Percentiles rank a stretch among this genome's conserved stretches.
These are phyloP conservation scores for Ptycholaimellus sp. DNA, from an alignment of 2,888 invertebrate species.

Conservation along the genomic window DNA sequence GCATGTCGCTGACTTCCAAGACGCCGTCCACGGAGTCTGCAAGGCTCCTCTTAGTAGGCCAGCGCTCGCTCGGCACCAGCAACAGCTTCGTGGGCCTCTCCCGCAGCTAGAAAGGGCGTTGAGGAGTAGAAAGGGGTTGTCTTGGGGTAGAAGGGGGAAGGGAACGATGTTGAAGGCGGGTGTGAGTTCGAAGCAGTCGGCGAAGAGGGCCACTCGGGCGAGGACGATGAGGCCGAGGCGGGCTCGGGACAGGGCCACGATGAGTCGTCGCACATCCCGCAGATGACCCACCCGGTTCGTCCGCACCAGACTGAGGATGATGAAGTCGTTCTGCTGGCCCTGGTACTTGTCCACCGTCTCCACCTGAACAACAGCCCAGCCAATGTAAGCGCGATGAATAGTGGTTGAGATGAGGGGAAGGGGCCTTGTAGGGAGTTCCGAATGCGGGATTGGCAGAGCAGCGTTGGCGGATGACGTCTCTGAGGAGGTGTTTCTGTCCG, in stretches of 20 bases:
- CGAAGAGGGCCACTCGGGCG: conserved; percentile 67
- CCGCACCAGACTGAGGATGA: conserved; percentile 75
- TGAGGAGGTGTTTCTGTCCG: conserved; percentile 85
- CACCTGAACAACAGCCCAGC: conserved; percentile 22
- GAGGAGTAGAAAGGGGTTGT: too few relatives aligned
- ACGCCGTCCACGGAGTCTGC: too few relatives aligned
- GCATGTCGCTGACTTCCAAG: too few relatives aligned
- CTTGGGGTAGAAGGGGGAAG: too few relatives aligned
- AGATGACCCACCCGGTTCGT: conserved; percentile 93
- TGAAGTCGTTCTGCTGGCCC: conserved; percentile 96
- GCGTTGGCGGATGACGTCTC: conserved; percentile 68
- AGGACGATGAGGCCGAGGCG: conserved; percentile 85
- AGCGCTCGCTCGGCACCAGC: conserved; percentile 51
- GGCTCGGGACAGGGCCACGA: conserved; percentile 93
- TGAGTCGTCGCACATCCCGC: conserved; percentile 74
- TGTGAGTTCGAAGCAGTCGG: conserved; percentile 83
- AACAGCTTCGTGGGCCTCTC: conserved; percentile 54
- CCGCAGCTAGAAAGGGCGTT: conserved; percentile 46
- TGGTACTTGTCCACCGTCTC: conserved; percentile 94
- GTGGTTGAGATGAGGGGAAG: too few relatives aligned
- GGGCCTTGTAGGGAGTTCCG: conserved; percentile 62
- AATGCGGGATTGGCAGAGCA: conserved; percentile 84
- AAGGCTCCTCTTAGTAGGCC: too few relatives aligned
- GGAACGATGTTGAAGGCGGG: conserved; percentile 80
- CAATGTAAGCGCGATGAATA: too few relatives aligned